These are phyloP conservation scores for Eumerus sabulonum DNA, from an alignment of 2,888 invertebrate genomes.

Conservation along the genomic window DNA sequence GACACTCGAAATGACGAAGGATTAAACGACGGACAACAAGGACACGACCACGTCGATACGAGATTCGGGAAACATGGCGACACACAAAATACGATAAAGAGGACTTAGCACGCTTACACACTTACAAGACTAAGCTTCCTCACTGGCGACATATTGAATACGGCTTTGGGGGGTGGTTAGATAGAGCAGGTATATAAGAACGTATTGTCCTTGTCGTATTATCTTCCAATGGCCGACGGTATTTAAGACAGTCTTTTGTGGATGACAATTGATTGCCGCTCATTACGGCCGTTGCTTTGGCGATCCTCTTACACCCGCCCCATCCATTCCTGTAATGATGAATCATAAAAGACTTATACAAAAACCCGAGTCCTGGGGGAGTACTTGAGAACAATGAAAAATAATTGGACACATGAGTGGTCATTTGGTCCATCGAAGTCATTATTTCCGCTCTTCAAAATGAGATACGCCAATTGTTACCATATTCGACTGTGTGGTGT, in stretches of 20 bases:
- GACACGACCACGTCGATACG: too few species aligned
- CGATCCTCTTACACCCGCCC: conserved; percentile 1
- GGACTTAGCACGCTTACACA: conserved; percentile 54
- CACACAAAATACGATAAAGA: conserved; percentile 1
- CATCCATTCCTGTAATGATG: conserved; percentile 39
- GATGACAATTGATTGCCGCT: conserved; percentile 65
- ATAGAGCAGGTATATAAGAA: conserved; percentile 19
- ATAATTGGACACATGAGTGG: conserved; percentile 72
- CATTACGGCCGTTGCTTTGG: conserved; percentile 60
- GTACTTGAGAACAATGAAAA: conserved; percentile 70
- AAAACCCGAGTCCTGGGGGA: conserved; percentile 49
- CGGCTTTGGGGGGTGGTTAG: neutral
- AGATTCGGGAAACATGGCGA: too few species aligned
- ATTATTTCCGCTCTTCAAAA: conserved; percentile 68
- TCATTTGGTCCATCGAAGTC: conserved; percentile 70
- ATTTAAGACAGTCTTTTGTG: conserved; percentile 55
- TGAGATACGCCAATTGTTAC: conserved; percentile 64
- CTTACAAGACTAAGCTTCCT: conserved; percentile 15
- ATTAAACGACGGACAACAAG: conserved; percentile 36
- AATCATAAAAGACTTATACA: conserved; percentile 65
- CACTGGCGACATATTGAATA: conserved; percentile 12
- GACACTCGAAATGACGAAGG: conserved; percentile 45
- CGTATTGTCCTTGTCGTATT: conserved; percentile 25
- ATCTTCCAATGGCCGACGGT: conserved; percentile 47
- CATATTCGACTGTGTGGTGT: conserved; percentile 40